phyloP scores from a whole-genome alignment of 2,888 invertebrate genomes.

The Eurytoma californica region DNA sequence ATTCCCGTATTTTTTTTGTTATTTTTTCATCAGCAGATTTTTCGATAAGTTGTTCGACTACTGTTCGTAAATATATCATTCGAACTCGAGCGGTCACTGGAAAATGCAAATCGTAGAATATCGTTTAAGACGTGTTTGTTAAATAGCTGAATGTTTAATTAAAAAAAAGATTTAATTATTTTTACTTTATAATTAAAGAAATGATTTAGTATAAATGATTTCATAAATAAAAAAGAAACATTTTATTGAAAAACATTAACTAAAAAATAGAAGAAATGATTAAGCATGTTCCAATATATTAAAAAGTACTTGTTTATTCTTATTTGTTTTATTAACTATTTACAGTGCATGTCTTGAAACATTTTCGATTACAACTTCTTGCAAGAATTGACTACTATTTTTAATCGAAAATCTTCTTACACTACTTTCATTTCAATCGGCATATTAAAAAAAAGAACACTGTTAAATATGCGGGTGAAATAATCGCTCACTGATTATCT shows the following conservation, averaged over 20 bases:
- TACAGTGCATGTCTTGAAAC: constrained; percentile 18
- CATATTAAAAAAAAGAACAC: constrained; percentile 11
- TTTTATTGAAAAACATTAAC: too few species aligned
- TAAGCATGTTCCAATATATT: constrained; percentile 30
- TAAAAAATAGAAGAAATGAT: constrained; percentile 10
- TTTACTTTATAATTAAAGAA: too few species aligned
- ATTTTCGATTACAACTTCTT: constrained; percentile 33
- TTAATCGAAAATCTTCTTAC: neutral
- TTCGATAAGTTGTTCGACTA: too few species aligned
- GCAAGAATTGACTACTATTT: constrained; percentile 11
- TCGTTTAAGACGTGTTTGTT: too few species aligned
- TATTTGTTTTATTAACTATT: constrained; percentile 29
- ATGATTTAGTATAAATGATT: too few species aligned
- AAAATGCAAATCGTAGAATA: too few species aligned
- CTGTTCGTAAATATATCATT: too few species aligned
- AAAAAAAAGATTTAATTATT: too few species aligned
- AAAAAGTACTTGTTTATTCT: constrained; percentile 45
- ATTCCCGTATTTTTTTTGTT: too few species aligned
- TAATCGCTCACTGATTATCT: constrained; percentile 6
- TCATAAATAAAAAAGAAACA: neutral
- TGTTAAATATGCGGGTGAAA: constrained; percentile 14
- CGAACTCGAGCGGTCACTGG: too few species aligned
- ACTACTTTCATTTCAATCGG: constrained; percentile 28
- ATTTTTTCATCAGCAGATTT: too few species aligned
- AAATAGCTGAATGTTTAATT: too few species aligned